Conservation (phyloP, 2,888 invertebrate species). For the Acholoe squamosa region DNA sequence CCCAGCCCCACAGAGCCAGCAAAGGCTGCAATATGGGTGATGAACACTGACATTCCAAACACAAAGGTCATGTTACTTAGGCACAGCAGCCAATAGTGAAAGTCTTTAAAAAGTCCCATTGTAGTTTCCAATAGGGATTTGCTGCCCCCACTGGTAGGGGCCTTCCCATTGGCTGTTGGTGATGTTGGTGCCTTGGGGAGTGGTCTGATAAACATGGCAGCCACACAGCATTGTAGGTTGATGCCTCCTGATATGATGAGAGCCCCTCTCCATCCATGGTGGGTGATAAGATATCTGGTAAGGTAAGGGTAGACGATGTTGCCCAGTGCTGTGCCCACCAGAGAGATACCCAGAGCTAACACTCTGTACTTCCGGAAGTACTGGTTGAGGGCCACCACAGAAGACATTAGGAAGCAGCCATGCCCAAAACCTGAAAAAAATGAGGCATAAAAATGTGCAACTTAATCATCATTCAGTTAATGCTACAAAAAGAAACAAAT, state of each 20-base stretch:
- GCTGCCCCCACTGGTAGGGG: neutral
- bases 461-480: neutral
- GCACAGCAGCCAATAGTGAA: slow-evolving; percentile 48
- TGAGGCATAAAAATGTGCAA: neutral
- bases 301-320: slow-evolving; percentile 55
- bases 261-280: slow-evolving; percentile 51
- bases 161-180: neutral
- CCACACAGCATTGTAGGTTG: slow-evolving; percentile 34
- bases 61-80: slow-evolving; percentile 4
- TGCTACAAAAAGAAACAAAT: too few species aligned
- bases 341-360: slow-evolving; percentile 45
- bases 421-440: slow-evolving; percentile 37
- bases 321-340: slow-evolving; percentile 42
- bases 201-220: slow-evolving; percentile 40
- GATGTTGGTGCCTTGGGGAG: neutral
- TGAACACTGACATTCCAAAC: slow-evolving; percentile 40
- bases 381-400: slow-evolving; percentile 25
- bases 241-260: slow-evolving; percentile 44
- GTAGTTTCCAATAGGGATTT: slow-evolving; percentile 30
- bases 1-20: neutral
- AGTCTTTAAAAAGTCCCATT: neutral
- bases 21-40: slow-evolving; percentile 29
- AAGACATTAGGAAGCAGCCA: neutral
- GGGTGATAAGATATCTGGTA: slow-evolving; percentile 31
- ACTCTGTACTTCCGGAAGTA: slow-evolving; percentile 53